A percentile compares a stretch with the other conserved stretches of the same genome.
These are phyloP conservation scores for Polypterus senegalus DNA, from an alignment of 2,113 vertebrate species.

Conservation along the genomic window DNA sequence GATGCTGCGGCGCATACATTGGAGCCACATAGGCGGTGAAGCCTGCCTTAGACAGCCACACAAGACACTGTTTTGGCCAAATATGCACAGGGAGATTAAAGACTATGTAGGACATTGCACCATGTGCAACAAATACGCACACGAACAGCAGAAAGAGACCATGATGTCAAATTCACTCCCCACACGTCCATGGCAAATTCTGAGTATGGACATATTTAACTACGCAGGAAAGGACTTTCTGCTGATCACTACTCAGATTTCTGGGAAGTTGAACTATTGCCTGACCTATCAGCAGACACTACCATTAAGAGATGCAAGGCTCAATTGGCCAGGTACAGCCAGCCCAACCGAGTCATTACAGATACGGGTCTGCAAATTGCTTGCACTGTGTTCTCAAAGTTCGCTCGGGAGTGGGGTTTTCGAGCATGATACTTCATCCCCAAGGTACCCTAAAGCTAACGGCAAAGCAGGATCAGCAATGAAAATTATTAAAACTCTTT, in stretches of 20 bases:
- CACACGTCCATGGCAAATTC: constrained; percentile 13
- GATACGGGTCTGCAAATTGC: too few species aligned
- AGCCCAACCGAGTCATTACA: too few species aligned
- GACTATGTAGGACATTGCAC: neutral
- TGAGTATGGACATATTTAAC: constrained; percentile 24
- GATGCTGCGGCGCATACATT: neutral
- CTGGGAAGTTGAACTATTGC: constrained; percentile 22
- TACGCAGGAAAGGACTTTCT: constrained; percentile 14
- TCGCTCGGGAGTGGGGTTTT: too few species aligned
- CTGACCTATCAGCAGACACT: too few species aligned
- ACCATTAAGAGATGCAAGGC: too few species aligned
- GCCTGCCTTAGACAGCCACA: constrained; percentile 1
- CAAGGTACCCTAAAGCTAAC: too few species aligned
- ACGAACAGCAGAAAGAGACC: constrained; percentile 3
- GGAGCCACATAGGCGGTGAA: neutral
- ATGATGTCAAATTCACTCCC: constrained; percentile 11
- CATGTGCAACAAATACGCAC: neutral
- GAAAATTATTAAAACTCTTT: too few species aligned
- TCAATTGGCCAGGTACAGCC: too few species aligned
- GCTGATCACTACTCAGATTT: constrained; percentile 28
- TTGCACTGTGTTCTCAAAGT: too few species aligned
- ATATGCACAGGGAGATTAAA: neutral
- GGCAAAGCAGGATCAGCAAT: too few species aligned
- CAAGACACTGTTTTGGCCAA: constrained; percentile 7
- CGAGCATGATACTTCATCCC: too few species aligned